Evolutionary conservation across 2,113 vertebrate genomes (phyloP).

Genomic region (Rhombomys opimus): DNA sequence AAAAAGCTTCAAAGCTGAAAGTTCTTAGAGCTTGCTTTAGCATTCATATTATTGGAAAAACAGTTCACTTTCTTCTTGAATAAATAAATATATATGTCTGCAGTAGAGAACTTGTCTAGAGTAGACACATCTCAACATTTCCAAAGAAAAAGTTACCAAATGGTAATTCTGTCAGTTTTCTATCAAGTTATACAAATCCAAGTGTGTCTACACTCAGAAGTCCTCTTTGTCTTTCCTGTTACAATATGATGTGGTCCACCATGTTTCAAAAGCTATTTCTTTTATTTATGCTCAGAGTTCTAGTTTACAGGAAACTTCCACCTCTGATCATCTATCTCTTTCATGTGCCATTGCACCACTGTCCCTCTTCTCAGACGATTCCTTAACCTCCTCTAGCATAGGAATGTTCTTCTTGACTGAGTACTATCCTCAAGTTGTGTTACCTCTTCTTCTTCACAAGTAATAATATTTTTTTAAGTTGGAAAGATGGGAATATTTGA

Average conservation of each 20-base stretch:
- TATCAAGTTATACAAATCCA: not conserved
- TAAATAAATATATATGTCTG: not conserved
- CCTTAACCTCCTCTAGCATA: not conserved
- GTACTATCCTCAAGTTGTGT: not conserved
- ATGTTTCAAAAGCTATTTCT: not conserved
- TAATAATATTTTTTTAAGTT: not conserved
- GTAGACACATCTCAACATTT: not conserved
- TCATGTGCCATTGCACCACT: not conserved
- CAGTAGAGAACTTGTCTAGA: not conserved
- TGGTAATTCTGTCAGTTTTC: not conserved
- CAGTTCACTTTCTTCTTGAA: not conserved
- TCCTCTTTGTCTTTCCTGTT: not conserved
- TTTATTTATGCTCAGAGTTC: not conserved
- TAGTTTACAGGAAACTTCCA: not conserved
- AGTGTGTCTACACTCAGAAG: not conserved
- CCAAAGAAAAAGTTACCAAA: not conserved
- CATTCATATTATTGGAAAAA: not conserved
- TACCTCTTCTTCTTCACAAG: not conserved
- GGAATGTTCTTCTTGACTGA: not conserved
- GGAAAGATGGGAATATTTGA: not conserved
- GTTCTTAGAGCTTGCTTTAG: not conserved
- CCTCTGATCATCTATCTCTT: not conserved
- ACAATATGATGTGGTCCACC: not conserved
- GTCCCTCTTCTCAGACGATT: fast-evolving
- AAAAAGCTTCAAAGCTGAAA: not conserved